A percentile compares a stretch with the other conserved stretches of the same genome.
These are phyloP conservation scores for Anabas testudineus DNA, from an alignment of 2,797 vertebrate genomes.

Conservation along the genomic window DNA sequence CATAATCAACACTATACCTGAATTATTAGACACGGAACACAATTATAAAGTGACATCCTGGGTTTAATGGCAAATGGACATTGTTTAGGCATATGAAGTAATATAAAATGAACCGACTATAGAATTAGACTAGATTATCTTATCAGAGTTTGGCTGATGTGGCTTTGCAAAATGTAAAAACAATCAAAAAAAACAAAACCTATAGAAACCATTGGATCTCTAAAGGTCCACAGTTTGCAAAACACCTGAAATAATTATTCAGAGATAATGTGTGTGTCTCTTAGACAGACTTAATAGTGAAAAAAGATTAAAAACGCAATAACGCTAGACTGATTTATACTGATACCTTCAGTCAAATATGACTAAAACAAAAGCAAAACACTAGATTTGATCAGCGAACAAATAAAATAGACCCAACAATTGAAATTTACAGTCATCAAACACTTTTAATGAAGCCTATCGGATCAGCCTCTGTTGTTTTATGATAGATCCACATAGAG, in stretches of 20 bases:
- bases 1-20: background rate
- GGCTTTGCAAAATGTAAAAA: background rate
- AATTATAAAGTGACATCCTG: background rate
- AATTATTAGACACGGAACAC: background rate
- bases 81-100: too few relatives aligned
- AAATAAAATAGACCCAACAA: background rate
- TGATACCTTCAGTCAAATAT: background rate
- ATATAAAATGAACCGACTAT: background rate
- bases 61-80: background rate
- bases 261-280: too few relatives aligned
- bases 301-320: too few relatives aligned
- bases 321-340: too few relatives aligned
- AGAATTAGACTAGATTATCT: background rate
- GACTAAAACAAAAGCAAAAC: background rate
- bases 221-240: background rate
- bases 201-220: background rate
- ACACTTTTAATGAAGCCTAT: conserved; percentile 1
- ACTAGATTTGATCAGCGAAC: background rate
- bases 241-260: too few relatives aligned
- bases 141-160: background rate
- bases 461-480: background rate
- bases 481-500: conserved; percentile 13
- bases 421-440: background rate
- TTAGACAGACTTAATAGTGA: too few relatives aligned
- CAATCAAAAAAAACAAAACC: background rate